Evolutionary conservation across 2,113 vertebrate genomes (phyloP), one percentile per base, ranked within the genome.

Genomic region (Passerina amoena): DNA sequence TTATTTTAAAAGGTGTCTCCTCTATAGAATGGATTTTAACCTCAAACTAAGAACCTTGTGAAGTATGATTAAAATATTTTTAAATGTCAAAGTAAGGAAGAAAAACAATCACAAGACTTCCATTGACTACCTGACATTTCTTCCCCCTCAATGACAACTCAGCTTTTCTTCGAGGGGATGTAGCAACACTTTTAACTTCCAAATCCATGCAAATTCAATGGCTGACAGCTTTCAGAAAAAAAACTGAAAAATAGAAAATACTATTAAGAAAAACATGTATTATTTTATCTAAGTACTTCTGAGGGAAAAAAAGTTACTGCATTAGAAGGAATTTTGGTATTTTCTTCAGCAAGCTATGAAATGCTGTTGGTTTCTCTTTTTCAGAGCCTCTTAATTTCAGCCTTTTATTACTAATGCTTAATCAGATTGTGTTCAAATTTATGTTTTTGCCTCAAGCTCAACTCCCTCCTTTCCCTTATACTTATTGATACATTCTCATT

Each of bases 151-250:
- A 17, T 31, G 85, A 56, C 21, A 94, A 75, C 23, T 48, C 89
- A 88, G 66, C 40, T 87, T 96, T 94, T 60, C 59, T 89, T 86
- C 1, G 66, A 94, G 95, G 77, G 57, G 96, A 94, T 11, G 95
- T 90, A 50, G 96, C 61, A 85, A 96, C 51, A 86, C 97, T 95
- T 97, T 96, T 97, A 92, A 98, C 61, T 72, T 98, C 96, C 40
- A 98, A 97, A 91, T 98, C 97, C 98, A 98, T 98, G 63, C 50
- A 93, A 94, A 77, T 40, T 82, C n/a, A 60, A 5, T 15, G 65
- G 40, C 44, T 15, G 68, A n/a, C 42, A 47, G 78, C n/a, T 64
- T 88, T 78, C 54, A 82, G 44, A 86, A 73, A 28, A 65, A 63
- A 69, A 63, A 64, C 47, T 91, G 72, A 37, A 81, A 92, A 90